These are phyloP conservation scores for Drosophila rellima DNA, from an alignment of 2,888 invertebrate species.

Conservation along the genomic window DNA sequence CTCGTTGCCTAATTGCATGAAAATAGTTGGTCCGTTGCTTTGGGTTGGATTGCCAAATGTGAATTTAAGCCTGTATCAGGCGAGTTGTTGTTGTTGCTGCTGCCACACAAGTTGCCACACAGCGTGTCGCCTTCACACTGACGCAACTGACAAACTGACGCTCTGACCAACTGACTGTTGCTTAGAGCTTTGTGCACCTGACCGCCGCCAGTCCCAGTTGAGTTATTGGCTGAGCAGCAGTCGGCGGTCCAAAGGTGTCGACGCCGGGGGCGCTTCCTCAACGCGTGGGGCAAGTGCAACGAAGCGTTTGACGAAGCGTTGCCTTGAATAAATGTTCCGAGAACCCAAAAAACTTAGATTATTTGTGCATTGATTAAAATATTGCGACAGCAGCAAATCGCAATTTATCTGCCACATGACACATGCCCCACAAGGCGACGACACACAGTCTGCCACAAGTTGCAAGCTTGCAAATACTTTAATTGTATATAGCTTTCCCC, in stretches of 20 bases:
- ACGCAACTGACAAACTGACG: background rate
- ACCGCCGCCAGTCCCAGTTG: constrained; percentile 44
- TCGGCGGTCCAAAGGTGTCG: constrained; percentile 42
- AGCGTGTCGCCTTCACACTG: constrained; percentile 6
- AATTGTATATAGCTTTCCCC: background rate
- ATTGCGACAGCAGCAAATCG: constrained; percentile 20
- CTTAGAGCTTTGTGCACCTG: constrained; percentile 19
- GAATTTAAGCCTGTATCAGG: constrained; percentile 51
- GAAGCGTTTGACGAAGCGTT: constrained; percentile 47
- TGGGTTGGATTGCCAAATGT: constrained; percentile 44
- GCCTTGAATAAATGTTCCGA: constrained; percentile 30
- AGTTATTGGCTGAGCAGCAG: constrained; percentile 53
- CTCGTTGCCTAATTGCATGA: constrained; percentile 75
- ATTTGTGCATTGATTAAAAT: constrained; percentile 55
- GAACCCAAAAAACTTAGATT: constrained; percentile 1
- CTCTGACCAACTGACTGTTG: constrained; percentile 12
- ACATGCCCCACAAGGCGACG: background rate
- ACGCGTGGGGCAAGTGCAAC: constrained; percentile 51
- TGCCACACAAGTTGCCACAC: constrained; percentile 3
- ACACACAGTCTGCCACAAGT: constrained; percentile 5
- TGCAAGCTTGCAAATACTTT: constrained; percentile 3
- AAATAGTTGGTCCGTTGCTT: constrained; percentile 71
- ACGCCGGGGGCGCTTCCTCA: constrained; percentile 19
- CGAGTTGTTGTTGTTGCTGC: background rate
- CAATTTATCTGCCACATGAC: background rate